Evolutionary conservation across 2,113 vertebrate genomes (phyloP).

Genomic region (Epinephelus moara): DNA sequence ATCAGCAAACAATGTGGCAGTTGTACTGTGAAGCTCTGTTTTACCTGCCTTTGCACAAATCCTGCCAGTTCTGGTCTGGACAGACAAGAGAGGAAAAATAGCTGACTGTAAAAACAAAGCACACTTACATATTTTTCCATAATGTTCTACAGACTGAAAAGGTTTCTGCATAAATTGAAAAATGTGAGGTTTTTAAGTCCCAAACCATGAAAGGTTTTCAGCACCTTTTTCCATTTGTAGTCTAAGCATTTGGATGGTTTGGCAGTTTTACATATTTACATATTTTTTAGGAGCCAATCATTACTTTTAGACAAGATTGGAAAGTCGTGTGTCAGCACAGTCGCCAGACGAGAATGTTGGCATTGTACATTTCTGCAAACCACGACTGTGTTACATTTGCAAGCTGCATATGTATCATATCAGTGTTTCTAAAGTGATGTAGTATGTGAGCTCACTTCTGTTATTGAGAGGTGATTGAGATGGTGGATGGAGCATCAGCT

Average conservation of each 20-base stretch:
- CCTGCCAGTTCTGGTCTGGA: slow-evolving; percentile 20
- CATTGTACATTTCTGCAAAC: too few species aligned
- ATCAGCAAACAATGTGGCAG: not conserved
- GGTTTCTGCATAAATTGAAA: not conserved
- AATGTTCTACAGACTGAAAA: not conserved
- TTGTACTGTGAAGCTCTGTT: slow-evolving; percentile 1
- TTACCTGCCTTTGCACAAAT: not conserved
- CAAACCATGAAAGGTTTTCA: not conserved
- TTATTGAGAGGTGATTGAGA: too few species aligned
- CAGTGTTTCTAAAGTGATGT: too few species aligned
- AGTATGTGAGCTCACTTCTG: too few species aligned
- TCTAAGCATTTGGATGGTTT: not conserved
- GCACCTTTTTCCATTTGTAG: not conserved
- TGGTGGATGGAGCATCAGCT: too few species aligned
- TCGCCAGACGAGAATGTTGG: too few species aligned
- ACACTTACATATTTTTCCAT: not conserved
- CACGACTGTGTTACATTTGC: too few species aligned
- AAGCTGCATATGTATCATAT: too few species aligned
- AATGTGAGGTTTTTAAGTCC: not conserved
- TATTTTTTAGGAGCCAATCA: not conserved
- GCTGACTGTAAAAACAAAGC: slow-evolving; percentile 4
- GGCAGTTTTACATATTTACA: not conserved
- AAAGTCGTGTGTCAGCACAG: not conserved
- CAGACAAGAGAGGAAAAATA: slow-evolving; percentile 13
- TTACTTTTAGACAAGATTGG: not conserved